Base-by-base conservation (phyloP, 2,888 invertebrate species). In the Bembecia ichneumoniformis region DNA sequence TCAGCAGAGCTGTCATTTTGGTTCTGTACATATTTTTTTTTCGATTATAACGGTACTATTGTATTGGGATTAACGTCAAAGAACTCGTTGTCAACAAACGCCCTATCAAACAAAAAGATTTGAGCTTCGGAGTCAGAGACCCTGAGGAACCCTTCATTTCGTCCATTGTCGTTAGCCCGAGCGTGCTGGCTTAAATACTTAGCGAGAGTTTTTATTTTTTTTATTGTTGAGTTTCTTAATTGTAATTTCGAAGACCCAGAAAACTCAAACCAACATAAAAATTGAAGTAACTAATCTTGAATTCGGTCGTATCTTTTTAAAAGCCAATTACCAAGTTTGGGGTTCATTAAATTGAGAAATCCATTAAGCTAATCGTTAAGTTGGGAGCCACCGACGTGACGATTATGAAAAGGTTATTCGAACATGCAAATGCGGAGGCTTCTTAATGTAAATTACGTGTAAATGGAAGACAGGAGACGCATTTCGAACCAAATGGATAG, bases 21-120 rank as follows among this genome's bases (percentile, higher is more conserved):
- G 28, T 28, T 28, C 28, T 28, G 28, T 28, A 28, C n/a, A n/a
- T 28, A 2, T 28, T 61, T 58, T 62, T 60, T 63, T 64, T 68
- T 66, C 58, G 70, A 71, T 80, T 82, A 74, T 79, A 82, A 76
- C 74, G 67, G 68, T 68, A 60, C 79, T 68, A 86, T 87, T 87
- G 83, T 87, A 74, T 75, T 62, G 68, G 83, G 86, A 87, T 87
- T 86, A 86, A 71, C 78, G 86, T 86, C 86, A 82, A 82, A 81
- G 77, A 81, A 84, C 77, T 82, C 77, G 79, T 82, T 81, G 82
- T 81, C 82, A 81, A 82, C 83, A 80, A 78, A 82, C 78, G 83
- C 80, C 77, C 79, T 83, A 81, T 81, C 82, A 86, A 83, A 86
- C 79, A 86, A 79, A 81, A 81, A 79, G 79, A 77, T 74, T 77